These are phyloP conservation scores for Nilaparvata lugens DNA, from an alignment of 1,140 invertebrate genomes.

Conservation along the genomic window DNA sequence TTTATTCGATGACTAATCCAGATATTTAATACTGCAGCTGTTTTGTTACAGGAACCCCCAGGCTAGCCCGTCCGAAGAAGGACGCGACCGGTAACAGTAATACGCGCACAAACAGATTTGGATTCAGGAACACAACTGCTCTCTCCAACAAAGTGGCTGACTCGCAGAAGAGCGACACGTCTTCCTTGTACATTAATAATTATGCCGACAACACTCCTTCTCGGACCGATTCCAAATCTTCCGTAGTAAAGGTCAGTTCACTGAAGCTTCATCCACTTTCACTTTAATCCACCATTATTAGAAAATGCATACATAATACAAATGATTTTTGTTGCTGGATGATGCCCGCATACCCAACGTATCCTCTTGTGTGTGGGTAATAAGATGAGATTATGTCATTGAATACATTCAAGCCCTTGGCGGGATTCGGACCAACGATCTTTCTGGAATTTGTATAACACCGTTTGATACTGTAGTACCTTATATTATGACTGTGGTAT, in stretches of 20 bases:
- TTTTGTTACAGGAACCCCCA: constrained; percentile 15
- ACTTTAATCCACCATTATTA: neutral
- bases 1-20: no score
- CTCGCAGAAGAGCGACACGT: constrained; percentile 5
- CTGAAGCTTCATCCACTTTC: neutral
- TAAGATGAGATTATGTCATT: no score
- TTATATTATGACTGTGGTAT: no score
- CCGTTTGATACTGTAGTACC: no score
- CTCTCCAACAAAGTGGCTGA: constrained; percentile 20
- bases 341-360: no score
- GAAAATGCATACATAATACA: no score
- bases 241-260: neutral
- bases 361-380: no score
- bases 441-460: no score
- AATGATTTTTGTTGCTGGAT: no score
- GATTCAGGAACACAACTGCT: constrained; percentile 4
- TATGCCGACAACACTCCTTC: neutral
- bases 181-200: neutral
- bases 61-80: constrained; percentile 14
- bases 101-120: constrained; percentile 13
- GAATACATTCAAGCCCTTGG: no score
- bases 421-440: no score
- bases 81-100: constrained; percentile 7
- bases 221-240: neutral
- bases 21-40: no score